phyloP scores from a whole-genome alignment of 2,888 invertebrate species.

The Ophraella communa region DNA sequence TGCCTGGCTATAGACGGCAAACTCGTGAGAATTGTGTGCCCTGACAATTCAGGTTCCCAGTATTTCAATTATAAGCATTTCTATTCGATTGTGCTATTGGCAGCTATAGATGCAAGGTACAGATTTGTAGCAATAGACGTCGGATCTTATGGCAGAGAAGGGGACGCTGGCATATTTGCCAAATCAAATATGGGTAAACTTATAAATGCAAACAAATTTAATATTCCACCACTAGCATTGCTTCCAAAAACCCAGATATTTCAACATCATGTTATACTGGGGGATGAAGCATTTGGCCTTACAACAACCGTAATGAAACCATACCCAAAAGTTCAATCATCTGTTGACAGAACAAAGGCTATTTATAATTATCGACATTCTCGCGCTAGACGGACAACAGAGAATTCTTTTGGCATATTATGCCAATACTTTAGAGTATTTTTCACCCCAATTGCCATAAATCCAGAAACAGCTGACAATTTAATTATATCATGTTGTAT shows the following conservation, averaged over 20 bases:
- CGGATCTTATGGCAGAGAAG: background rate
- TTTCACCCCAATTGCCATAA: too few species aligned
- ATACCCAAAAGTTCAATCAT: background rate
- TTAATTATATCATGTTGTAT: too few species aligned
- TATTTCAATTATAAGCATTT: background rate
- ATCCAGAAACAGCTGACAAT: too few species aligned
- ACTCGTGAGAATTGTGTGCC: background rate
- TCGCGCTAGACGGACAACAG: background rate
- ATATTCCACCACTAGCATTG: too few species aligned
- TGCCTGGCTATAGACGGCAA: background rate
- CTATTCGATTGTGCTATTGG: background rate
- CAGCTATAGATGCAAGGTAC: background rate
- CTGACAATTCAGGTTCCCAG: background rate
- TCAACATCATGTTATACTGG: too few species aligned
- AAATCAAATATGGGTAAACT: background rate
- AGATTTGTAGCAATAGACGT: background rate
- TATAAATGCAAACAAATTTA: too few species aligned
- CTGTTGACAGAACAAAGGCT: background rate
- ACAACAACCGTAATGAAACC: background rate
- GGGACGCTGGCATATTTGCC: background rate
- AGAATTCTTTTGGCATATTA: background rate
- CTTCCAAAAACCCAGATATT: too few species aligned
- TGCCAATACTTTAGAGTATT: too few species aligned
- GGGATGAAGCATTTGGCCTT: too few species aligned
- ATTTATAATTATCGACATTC: background rate